A percentile compares a stretch with the other conserved stretches of the same genome.
phyloP scores from a whole-genome alignment of 2,113 vertebrate genomes.

The cattle (Bos taurus) region DNA sequence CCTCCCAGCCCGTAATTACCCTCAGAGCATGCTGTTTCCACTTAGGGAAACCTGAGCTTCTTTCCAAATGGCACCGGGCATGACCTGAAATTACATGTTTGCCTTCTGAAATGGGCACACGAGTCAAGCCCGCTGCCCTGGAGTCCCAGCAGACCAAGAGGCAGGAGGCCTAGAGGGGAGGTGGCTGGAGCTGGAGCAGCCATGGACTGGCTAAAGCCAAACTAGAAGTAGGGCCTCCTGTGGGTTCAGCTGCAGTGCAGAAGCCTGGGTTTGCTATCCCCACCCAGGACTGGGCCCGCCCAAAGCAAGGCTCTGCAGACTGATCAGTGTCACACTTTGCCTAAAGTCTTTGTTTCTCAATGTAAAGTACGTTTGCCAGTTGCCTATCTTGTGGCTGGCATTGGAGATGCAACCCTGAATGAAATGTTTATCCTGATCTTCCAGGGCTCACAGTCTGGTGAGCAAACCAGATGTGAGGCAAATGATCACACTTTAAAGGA shows the following conservation, averaged over 20 bases:
- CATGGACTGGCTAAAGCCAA: background rate
- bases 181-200: background rate
- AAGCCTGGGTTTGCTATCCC: background rate
- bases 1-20: slow-evolving; percentile 80
- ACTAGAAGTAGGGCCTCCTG: background rate
- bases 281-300: too few species aligned
- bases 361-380: background rate
- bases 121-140: slow-evolving; percentile 35
- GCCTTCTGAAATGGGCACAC: slow-evolving; percentile 53
- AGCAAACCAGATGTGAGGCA: background rate
- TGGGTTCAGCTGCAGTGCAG: background rate
- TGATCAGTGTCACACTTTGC: background rate
- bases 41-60: slow-evolving; percentile 80
- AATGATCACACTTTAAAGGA: background rate
- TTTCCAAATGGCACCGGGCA: slow-evolving; percentile 75
- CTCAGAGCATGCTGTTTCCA: slow-evolving; percentile 80
- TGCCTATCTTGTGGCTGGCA: background rate
- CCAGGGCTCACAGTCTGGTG: background rate
- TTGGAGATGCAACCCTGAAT: background rate
- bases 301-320: background rate
- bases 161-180: background rate
- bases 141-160: background rate
- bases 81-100: slow-evolving; percentile 81
- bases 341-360: background rate
- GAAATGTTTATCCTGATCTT: background rate